Base-by-base conservation (phyloP, 2,113 vertebrate genomes). In the Bostrychus sinensis region DNA sequence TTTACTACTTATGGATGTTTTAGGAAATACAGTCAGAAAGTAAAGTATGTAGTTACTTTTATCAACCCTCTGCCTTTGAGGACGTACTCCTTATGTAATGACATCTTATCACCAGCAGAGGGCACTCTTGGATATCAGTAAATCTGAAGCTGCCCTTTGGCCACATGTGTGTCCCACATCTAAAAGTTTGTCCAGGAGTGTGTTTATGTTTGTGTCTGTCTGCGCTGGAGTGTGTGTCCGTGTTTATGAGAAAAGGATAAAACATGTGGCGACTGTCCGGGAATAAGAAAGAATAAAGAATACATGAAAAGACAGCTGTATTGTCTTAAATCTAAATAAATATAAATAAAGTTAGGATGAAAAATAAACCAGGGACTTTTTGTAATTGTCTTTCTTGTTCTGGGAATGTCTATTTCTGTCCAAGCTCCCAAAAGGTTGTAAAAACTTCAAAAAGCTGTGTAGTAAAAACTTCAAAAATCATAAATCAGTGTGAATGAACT, bases 191-290 rank as follows among this genome's bases (percentile, higher is more conserved):
- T 62, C 39, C 71, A 48, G n/a, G n/a, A n/a, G n/a, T n/a, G 69
- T 78, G 65, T 85, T 78, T 73, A 73, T 80, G 77, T 78, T 81
- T 75, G 39, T 36, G 58, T 72, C 74, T 73, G 77, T 66, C 45
- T 75, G 58, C 12, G 16, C 22, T 38, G 41, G 17, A 32, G 1
- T 42, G 37, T 34, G 54, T 54, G 45, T 60, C 53, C 34, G 53
- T 62, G 68, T 51, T 39, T 59, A 55, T 42, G 22, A n/a, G 46
- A 50, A 16, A 12, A 51, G 1, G 48, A 25, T 12, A 4, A 19
- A 28, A 86, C 82, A 78, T 86, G 78, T 84, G 78, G 59, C 56
- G 71, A 66, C 53, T 60, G 75, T 77, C 17, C 39, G 55, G 66
- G 48, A 4, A n/a, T n/a, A n/a, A 51, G 4, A n/a, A 54, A 30